Percentiles rank a stretch among this genome's conserved stretches.
phyloP scores from a whole-genome alignment of 2,888 invertebrate species.

The Caenorhabditis sulstoni region DNA sequence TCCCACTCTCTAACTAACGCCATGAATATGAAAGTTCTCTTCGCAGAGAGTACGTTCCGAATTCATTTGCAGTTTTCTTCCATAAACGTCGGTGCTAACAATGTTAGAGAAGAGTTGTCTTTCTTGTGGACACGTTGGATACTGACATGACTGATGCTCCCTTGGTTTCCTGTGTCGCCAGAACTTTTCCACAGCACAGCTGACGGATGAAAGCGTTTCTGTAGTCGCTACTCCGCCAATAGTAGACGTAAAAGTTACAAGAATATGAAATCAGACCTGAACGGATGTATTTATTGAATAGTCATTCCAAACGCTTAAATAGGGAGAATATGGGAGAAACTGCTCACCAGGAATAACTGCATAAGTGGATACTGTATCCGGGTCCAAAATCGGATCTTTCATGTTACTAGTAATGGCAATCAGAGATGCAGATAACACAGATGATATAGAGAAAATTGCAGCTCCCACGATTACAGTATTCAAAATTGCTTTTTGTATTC shows the following conservation, averaged over 20 bases:
- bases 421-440: conserved; percentile 51
- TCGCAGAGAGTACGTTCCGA: too few species aligned
- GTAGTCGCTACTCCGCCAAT: conserved; percentile 67
- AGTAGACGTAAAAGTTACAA: conserved; percentile 69
- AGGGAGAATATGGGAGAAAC: too few species aligned
- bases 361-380: conserved; percentile 56
- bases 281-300: too few species aligned
- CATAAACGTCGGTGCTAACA: too few species aligned
- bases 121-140: conserved; percentile 33
- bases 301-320: too few species aligned
- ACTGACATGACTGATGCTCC: conserved; percentile 34
- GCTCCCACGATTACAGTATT: conserved; percentile 60
- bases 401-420: conserved; percentile 54
- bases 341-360: conserved; percentile 64
- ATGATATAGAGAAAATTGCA: conserved; percentile 50
- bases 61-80: too few species aligned
- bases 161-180: conserved; percentile 24
- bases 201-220: conserved; percentile 61
- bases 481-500: conserved; percentile 52
- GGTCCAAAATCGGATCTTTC: conserved; percentile 47
- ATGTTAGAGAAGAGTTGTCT: too few species aligned
- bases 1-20: too few species aligned
- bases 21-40: too few species aligned
- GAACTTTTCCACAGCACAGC: conserved; percentile 83
- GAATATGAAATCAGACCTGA: conserved; percentile 67